A percentile compares a stretch with the other conserved stretches of the same genome.
These are phyloP conservation scores for Parapristionchus giblindavisi DNA, from an alignment of 2,888 invertebrate genomes.

Conservation along the genomic window DNA sequence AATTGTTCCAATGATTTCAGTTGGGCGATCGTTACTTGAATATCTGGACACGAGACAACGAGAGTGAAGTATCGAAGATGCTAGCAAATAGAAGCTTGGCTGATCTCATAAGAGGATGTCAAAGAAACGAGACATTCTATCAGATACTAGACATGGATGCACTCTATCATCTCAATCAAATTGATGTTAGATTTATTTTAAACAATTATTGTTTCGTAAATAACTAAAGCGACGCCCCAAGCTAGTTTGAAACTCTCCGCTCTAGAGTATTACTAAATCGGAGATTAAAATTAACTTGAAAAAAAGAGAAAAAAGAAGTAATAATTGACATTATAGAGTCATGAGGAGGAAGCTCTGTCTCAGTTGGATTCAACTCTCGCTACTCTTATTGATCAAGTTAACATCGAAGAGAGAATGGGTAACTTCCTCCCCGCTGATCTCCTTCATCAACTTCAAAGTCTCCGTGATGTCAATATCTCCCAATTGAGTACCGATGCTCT, in stretches of 20 bases:
- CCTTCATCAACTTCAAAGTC: conserved; percentile 43
- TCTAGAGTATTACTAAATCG: not conserved
- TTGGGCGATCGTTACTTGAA: conserved; percentile 62
- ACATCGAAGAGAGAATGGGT: conserved; percentile 34
- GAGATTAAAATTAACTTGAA: not conserved
- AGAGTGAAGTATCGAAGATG: conserved; percentile 35
- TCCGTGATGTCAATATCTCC: conserved; percentile 51
- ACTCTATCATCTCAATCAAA: conserved; percentile 59
- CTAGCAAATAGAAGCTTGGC: conserved; percentile 53
- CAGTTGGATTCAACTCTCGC: conserved; percentile 29
- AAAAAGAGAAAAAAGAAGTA: not conserved
- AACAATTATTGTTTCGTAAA: not conserved
- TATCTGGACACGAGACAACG: conserved; percentile 45
- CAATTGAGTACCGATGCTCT: conserved; percentile 48
- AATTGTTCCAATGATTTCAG: too few species aligned
- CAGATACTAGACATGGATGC: conserved; percentile 63
- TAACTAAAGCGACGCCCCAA: not conserved
- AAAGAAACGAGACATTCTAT: conserved; percentile 64
- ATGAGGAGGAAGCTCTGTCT: conserved; percentile 2
- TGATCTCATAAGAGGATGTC: conserved; percentile 62
- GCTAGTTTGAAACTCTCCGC: not conserved
- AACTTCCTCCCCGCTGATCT: conserved; percentile 30
- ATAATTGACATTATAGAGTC: not conserved
- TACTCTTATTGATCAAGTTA: conserved; percentile 24
- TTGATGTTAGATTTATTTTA: conserved; percentile 44